Evolutionary conservation across 2,797 vertebrate species (phyloP).

Genomic region (Orientallactaga sibirica): DNA sequence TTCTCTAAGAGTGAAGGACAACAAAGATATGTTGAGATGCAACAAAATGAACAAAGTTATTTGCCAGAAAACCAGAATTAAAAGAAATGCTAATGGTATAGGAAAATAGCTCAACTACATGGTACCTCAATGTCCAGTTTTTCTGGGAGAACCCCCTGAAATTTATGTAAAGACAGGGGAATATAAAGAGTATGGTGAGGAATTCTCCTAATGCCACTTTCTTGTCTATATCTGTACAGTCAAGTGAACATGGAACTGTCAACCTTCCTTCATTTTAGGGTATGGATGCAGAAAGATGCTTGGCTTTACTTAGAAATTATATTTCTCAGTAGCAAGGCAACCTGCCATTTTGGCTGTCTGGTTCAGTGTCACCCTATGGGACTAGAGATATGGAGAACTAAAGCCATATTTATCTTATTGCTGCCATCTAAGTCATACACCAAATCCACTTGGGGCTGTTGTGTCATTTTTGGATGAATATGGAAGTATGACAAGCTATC

Average conservation of each 20-base stretch:
- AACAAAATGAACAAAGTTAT: constrained; percentile 1
- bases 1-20: constrained; percentile 40
- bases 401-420: not conserved
- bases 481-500: not conserved
- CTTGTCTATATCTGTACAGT: not conserved
- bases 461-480: not conserved
- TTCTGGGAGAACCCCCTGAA: not conserved
- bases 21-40: constrained; percentile 13
- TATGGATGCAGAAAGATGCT: not conserved
- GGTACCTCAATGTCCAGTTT: not conserved
- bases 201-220: not conserved
- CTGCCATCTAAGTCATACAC: not conserved
- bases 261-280: not conserved
- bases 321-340: not conserved
- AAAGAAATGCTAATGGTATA: not conserved
- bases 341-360: not conserved
- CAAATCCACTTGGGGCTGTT: not conserved
- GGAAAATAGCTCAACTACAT: not conserved
- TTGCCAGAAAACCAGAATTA: constrained; percentile 16
- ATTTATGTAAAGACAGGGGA: constrained; percentile 19
- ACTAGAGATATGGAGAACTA: not conserved
- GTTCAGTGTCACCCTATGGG: not conserved
- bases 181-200: constrained; percentile 8
- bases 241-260: constrained; percentile 10
- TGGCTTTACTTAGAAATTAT: not conserved